Percentiles rank a stretch among this genome's conserved stretches.
Evolutionary conservation across 2,888 invertebrate genomes (phyloP).

Genomic region (Eilema griseolum): DNA sequence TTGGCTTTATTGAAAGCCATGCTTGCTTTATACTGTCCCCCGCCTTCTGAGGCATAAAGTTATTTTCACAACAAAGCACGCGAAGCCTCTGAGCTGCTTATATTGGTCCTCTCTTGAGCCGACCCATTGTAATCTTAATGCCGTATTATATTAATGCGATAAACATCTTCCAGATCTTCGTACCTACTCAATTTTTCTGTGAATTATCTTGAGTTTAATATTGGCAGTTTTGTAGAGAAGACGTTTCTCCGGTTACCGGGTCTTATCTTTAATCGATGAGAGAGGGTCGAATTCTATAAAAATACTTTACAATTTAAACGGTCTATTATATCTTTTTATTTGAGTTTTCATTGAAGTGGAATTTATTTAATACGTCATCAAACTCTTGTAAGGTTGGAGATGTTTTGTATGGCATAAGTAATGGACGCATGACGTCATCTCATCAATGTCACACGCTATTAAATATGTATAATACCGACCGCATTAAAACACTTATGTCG

Average conservation of each 20-base stretch:
- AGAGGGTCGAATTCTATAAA: slow-evolving; percentile 75
- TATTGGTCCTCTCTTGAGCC: slow-evolving; percentile 85
- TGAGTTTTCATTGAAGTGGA: slow-evolving; percentile 27
- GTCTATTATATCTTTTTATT: slow-evolving; percentile 54
- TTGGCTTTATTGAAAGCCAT: slow-evolving; percentile 82
- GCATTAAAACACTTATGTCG: slow-evolving; percentile 75
- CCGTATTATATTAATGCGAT: slow-evolving; percentile 87
- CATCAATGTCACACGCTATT: slow-evolving; percentile 66
- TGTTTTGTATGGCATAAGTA: slow-evolving; percentile 48
- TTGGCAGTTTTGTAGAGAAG: slow-evolving; percentile 68
- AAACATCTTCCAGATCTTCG: slow-evolving; percentile 81
- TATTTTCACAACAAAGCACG: slow-evolving; percentile 86
- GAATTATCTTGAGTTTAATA: slow-evolving; percentile 76
- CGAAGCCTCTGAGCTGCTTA: slow-evolving; percentile 81
- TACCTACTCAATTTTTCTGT: slow-evolving; percentile 70
- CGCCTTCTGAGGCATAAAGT: slow-evolving; percentile 82
- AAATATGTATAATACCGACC: slow-evolving; percentile 67
- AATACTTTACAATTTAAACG: slow-evolving; percentile 65
- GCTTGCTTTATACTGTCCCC: slow-evolving; percentile 76
- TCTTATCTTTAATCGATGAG: slow-evolving; percentile 73
- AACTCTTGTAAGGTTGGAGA: slow-evolving; percentile 30
- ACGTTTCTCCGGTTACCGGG: slow-evolving; percentile 74
- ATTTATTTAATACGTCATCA: slow-evolving; percentile 40
- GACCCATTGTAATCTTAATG: slow-evolving; percentile 85
- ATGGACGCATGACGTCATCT: slow-evolving; percentile 52